These are phyloP conservation scores for Anolis carolinensis DNA, from an alignment of 2,113 vertebrate genomes.

Conservation along the genomic window DNA sequence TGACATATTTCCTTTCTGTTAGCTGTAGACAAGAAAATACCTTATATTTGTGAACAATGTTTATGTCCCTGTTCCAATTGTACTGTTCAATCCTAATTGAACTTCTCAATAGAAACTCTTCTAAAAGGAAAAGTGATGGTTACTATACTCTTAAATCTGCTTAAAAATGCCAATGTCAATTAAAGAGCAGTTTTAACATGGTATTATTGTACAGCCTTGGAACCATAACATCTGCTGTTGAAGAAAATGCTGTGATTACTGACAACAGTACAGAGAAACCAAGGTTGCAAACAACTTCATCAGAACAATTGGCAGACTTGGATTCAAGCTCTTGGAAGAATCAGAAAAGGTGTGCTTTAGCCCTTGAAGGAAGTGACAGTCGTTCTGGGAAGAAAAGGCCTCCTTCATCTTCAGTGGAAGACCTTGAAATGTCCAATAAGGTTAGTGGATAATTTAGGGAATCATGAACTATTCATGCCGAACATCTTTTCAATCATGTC, in stretches of 20 bases:
- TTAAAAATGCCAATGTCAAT: not conserved
- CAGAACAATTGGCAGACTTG: conserved; percentile 40
- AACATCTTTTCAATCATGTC: not conserved
- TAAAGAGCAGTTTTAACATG: conserved; percentile 13
- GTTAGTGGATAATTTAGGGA: conserved; percentile 10
- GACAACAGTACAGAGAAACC: conserved; percentile 36
- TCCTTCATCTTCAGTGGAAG: conserved; percentile 18
- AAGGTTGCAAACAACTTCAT: conserved; percentile 21
- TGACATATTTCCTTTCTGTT: not conserved
- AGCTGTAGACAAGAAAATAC: not conserved
- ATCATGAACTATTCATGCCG: not conserved
- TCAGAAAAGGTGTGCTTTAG: conserved; percentile 59
- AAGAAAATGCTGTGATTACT: conserved; percentile 40
- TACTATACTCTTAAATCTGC: not conserved
- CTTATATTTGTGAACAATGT: not conserved
- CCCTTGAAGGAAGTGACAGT: conserved; percentile 44
- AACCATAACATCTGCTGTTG: conserved; percentile 50
- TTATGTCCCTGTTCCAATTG: not conserved
- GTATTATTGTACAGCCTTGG: conserved; percentile 48
- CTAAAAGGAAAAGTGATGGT: not conserved
- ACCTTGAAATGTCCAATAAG: conserved; percentile 41
- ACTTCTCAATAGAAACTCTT: not conserved
- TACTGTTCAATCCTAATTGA: not conserved
- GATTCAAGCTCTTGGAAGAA: conserved; percentile 60
- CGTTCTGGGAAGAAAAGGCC: conserved; percentile 62